Evolutionary conservation across 1,140 invertebrate genomes (phyloP).

Genomic region (Platyscapa corneri): DNA sequence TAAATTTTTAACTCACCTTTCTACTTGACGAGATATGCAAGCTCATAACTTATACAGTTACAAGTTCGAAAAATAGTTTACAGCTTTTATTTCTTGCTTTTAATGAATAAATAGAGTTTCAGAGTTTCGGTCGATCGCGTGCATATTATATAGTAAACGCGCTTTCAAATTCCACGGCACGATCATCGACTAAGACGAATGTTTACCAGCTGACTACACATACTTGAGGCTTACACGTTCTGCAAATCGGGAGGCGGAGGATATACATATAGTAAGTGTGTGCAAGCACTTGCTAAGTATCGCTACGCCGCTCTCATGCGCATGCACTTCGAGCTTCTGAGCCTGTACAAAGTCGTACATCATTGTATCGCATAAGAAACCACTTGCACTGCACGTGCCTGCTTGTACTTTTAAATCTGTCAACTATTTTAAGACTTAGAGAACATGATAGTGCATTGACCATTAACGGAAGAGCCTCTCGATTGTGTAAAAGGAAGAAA

Average conservation of each 20-base stretch:
- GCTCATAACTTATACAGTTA: too few species aligned
- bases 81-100: not conserved
- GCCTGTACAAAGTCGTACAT: conserved; percentile 18
- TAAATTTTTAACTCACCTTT: too few species aligned
- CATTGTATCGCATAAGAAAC: conserved; percentile 36
- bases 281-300: conserved; percentile 26
- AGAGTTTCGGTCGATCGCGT: conserved; percentile 13
- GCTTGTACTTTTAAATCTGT: conserved; percentile 22
- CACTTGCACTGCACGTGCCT: conserved; percentile 14
- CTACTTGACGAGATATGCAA: too few species aligned
- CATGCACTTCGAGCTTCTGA: not conserved
- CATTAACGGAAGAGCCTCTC: not conserved
- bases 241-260: not conserved
- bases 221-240: conserved; percentile 15
- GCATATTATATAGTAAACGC: conserved; percentile 45
- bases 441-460: not conserved
- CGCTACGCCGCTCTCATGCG: not conserved
- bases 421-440: conserved; percentile 23
- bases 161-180: conserved; percentile 37
- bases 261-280: not conserved
- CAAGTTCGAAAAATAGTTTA: not conserved
- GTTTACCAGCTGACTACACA: conserved; percentile 29
- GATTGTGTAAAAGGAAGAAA: not conserved
- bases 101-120: not conserved
- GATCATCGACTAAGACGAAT: conserved; percentile 24